Evolutionary conservation across 2,113 vertebrate genomes (phyloP).

Genomic region (Scytalopus superciliaris): DNA sequence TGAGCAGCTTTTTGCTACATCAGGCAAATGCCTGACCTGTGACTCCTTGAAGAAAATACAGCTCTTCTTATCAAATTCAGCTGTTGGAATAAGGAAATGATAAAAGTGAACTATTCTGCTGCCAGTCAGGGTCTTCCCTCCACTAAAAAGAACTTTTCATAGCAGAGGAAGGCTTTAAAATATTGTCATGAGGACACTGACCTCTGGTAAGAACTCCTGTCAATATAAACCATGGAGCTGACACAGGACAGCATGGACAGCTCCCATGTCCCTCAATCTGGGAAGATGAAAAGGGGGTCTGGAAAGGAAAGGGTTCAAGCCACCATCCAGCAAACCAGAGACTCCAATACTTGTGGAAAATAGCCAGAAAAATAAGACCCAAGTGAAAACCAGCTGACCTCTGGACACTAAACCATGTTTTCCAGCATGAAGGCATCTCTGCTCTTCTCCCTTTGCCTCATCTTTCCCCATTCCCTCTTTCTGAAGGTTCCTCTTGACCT

Average conservation of each 20-base stretch:
- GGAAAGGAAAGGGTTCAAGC: background rate
- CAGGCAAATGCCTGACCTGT: background rate
- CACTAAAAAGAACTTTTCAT: background rate
- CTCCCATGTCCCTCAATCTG: accelerated
- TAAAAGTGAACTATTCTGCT: background rate
- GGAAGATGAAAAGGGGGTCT: background rate
- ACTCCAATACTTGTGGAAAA: background rate
- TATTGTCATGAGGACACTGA: background rate
- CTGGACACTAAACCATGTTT: background rate
- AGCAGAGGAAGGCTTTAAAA: background rate
- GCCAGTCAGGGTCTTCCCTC: background rate
- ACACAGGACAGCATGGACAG: background rate
- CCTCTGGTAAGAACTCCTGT: background rate
- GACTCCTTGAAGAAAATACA: background rate
- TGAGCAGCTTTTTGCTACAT: background rate
- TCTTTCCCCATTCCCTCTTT: background rate
- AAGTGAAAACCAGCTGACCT: background rate
- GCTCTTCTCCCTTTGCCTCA: background rate
- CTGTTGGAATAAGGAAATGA: background rate
- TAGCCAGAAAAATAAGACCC: background rate
- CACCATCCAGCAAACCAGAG: background rate
- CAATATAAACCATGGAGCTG: background rate
- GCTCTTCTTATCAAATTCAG: background rate
- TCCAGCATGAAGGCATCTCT: background rate
- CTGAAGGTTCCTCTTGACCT: background rate